Evolutionary conservation across 92 coral and sea anemone species (phyloP).

Genomic region (Palythoa grandis): DNA sequence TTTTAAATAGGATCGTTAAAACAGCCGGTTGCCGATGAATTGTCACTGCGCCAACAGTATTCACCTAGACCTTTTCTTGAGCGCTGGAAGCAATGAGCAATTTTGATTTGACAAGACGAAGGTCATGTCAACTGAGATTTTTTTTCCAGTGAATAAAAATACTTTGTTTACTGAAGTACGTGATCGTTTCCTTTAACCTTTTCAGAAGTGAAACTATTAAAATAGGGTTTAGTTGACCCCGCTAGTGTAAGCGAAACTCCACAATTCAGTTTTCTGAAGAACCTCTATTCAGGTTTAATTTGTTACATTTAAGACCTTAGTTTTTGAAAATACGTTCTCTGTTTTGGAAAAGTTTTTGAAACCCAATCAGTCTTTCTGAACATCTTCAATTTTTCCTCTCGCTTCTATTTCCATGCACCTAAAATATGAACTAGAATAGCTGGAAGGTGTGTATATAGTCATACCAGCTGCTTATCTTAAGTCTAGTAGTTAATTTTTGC

Average conservation of each 20-base stretch:
- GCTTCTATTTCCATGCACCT: neutral
- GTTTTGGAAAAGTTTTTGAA: too few relatives aligned
- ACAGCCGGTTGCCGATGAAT: conserved; percentile 3
- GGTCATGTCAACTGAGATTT: neutral
- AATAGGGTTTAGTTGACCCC: neutral
- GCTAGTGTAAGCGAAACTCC: neutral
- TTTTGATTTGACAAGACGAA: neutral
- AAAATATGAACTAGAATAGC: neutral
- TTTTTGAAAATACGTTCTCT: too few relatives aligned
- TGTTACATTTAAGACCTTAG: too few relatives aligned
- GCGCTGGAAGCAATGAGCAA: neutral
- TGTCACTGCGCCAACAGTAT: conserved; percentile 4
- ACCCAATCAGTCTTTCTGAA: neutral
- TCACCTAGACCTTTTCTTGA: conserved; percentile 8
- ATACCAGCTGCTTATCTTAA: neutral
- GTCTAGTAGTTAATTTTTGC: neutral
- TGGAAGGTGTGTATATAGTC: neutral
- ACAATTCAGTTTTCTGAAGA: neutral
- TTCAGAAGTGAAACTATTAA: neutral
- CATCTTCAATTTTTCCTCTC: neutral
- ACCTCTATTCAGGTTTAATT: too few relatives aligned
- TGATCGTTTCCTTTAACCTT: neutral
- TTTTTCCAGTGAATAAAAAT: neutral
- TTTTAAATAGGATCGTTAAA: neutral
- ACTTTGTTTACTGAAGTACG: neutral